Evolutionary conservation across 2,888 invertebrate genomes (phyloP).

Genomic region (Chymomyza fuscimana): DNA sequence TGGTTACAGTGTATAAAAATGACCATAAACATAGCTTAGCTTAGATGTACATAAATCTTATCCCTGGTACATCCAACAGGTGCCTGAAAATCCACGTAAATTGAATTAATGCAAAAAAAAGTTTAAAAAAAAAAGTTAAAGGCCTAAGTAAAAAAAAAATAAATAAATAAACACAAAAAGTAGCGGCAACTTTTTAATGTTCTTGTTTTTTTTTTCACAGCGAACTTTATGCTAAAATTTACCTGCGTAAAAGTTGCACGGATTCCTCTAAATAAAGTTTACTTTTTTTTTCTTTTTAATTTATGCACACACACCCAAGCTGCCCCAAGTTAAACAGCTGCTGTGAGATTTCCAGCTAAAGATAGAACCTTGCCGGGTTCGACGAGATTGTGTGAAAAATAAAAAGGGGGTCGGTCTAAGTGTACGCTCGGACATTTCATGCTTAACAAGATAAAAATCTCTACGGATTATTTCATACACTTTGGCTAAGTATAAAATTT

Average conservation of each 20-base stretch:
- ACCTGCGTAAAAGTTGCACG: constrained; percentile 1
- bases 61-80: constrained; percentile 25
- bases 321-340: constrained; percentile 30
- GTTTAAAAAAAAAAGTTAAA: constrained; percentile 36
- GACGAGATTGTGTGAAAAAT: constrained; percentile 7
- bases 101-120: constrained; percentile 61
- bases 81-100: constrained; percentile 48
- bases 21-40: not conserved
- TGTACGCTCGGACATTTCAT: constrained; percentile 55
- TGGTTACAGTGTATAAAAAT: not conserved
- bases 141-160: constrained; percentile 42
- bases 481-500: constrained; percentile 42
- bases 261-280: not conserved
- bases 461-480: constrained; percentile 70
- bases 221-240: constrained; percentile 19
- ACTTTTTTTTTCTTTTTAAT: constrained; percentile 1
- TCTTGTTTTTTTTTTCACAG: not conserved
- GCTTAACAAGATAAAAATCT: constrained; percentile 73
- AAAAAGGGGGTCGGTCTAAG: not conserved
- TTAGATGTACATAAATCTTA: not conserved
- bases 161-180: constrained; percentile 18
- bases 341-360: constrained; percentile 50
- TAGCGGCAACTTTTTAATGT: constrained; percentile 47
- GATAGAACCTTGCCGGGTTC: constrained; percentile 37
- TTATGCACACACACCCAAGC: not conserved